phyloP scores from a whole-genome alignment of 2,797 vertebrate genomes.

The Parauchenoglanis ngamensis region DNA sequence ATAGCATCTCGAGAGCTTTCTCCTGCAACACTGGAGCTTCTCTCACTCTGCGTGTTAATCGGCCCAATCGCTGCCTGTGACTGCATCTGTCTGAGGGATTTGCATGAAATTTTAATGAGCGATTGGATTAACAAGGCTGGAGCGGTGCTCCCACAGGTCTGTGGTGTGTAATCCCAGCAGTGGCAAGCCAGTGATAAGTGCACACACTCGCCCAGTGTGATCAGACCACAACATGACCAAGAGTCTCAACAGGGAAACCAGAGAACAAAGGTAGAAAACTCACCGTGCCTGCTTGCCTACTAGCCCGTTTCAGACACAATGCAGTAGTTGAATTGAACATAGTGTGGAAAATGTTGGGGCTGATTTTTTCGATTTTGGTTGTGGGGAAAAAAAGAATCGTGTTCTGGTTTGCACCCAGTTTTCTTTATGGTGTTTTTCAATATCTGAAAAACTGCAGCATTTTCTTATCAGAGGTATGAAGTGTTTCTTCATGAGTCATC shows the following conservation, averaged over 20 bases:
- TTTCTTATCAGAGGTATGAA: not conserved
- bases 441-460: not conserved
- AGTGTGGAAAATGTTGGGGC: not conserved
- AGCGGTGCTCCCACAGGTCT: constrained; percentile 66
- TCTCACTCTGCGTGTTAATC: constrained; percentile 53
- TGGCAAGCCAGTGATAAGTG: constrained; percentile 58
- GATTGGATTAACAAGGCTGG: constrained; percentile 69
- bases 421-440: not conserved
- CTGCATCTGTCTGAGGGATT: constrained; percentile 61
- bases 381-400: not conserved
- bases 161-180: constrained; percentile 69
- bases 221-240: constrained; percentile 37
- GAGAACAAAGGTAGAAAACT: not conserved
- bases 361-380: not conserved
- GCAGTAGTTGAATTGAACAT: not conserved
- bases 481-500: not conserved
- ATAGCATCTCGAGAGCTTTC: constrained; percentile 36
- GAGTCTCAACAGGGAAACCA: constrained; percentile 18
- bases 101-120: constrained; percentile 72
- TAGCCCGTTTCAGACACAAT: not conserved
- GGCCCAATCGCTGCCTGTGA: constrained; percentile 49
- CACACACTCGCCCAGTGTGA: constrained; percentile 46
- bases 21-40: constrained; percentile 31
- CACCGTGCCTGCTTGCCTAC: not conserved
- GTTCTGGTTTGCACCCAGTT: not conserved